Evolutionary conservation across 2,797 vertebrate species (phyloP).

Genomic region (Lemur catta): DNA sequence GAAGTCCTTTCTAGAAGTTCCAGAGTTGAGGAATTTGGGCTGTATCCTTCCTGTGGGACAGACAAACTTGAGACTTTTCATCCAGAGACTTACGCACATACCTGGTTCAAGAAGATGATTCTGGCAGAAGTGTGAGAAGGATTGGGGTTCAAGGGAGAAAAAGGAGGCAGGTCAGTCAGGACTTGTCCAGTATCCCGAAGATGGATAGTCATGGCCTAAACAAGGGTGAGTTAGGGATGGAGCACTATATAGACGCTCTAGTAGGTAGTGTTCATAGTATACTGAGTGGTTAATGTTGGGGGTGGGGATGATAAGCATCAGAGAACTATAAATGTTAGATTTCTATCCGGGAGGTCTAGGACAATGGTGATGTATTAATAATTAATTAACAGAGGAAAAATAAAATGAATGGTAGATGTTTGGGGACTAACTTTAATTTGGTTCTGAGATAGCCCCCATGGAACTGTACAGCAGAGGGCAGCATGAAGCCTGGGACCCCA

Average conservation of each 20-base stretch:
- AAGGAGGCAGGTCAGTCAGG: neutral
- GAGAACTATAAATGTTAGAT: neutral
- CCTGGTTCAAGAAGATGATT: neutral
- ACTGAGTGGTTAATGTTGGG: neutral
- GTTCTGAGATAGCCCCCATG: neutral
- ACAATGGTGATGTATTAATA: neutral
- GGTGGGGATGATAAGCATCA: neutral
- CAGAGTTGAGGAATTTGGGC: neutral
- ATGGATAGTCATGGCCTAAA: neutral
- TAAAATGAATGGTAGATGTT: neutral
- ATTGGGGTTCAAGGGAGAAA: neutral
- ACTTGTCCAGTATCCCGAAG: neutral
- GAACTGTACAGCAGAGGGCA: constrained; percentile 33
- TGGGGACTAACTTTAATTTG: neutral
- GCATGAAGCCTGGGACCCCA: neutral
- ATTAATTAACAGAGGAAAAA: neutral
- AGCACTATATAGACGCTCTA: neutral
- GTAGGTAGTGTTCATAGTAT: neutral
- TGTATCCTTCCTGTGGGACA: neutral
- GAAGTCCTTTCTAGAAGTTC: neutral
- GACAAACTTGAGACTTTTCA: neutral
- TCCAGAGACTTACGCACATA: neutral
- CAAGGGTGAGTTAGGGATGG: neutral
- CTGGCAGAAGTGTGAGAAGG: neutral
- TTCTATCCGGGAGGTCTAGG: neutral